phyloP scores from a whole-genome alignment of 2,888 invertebrate species.

The Aradus depressus region DNA sequence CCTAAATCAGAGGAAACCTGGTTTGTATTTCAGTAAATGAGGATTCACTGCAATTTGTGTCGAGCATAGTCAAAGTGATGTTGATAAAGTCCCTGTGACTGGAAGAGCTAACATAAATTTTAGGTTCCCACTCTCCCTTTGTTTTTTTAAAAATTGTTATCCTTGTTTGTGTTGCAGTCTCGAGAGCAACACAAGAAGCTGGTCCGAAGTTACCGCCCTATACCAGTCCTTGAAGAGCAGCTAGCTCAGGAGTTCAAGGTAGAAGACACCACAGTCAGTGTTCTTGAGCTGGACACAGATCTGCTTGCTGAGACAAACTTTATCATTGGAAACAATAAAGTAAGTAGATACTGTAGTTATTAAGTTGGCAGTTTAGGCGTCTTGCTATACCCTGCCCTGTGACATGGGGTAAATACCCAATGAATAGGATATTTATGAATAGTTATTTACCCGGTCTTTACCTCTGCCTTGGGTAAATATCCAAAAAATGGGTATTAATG shows the following conservation, averaged over 20 bases:
- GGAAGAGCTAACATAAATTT: not conserved
- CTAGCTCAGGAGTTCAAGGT: conserved; percentile 54
- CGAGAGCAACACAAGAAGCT: conserved; percentile 59
- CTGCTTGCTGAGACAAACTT: conserved; percentile 57
- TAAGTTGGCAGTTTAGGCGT: no score
- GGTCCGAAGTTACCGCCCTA: conserved; percentile 56
- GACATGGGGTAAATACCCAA: no score
- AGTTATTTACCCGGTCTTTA: not conserved
- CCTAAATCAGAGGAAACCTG: no score
- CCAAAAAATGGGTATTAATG: no score
- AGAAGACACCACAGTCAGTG: conserved; percentile 65
- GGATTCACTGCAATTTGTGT: not conserved
- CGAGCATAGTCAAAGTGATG: no score
- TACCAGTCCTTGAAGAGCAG: conserved; percentile 57
- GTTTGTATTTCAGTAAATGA: no score
- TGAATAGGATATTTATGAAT: no score
- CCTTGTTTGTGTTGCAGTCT: conserved; percentile 42
- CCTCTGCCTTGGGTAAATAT: no score
- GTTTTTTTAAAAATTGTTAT: not conserved
- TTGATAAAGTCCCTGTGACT: no score
- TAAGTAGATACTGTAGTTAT: conserved; percentile 20
- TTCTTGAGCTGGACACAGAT: conserved; percentile 59
- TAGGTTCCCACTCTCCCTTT: conserved; percentile 5
- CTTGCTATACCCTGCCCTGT: no score
- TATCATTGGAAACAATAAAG: conserved; percentile 59